Conservation (phyloP, 2,888 invertebrate genomes). For the Eurytoma adleriae region DNA sequence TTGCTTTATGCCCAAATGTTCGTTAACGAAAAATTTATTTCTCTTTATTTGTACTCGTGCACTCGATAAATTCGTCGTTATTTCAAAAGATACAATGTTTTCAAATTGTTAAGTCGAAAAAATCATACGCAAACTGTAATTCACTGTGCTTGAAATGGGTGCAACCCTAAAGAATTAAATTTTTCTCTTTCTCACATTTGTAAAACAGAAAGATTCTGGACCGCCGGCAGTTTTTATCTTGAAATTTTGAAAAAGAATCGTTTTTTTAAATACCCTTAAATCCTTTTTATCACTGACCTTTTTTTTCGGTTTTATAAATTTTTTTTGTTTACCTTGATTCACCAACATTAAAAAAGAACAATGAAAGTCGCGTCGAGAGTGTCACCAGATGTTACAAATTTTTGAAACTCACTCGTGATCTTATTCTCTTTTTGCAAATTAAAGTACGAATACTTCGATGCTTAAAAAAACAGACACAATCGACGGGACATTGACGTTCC, state of each 20-base stretch:
- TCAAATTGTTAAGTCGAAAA: slow-evolving; percentile 45
- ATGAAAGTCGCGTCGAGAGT: slow-evolving; percentile 2
- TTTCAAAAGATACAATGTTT: slow-evolving; percentile 47
- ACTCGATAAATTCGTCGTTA: slow-evolving; percentile 46
- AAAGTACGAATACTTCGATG: slow-evolving; percentile 42
- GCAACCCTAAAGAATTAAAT: slow-evolving; percentile 33
- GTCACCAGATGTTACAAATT: slow-evolving; percentile 27
- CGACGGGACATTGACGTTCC: slow-evolving; percentile 21
- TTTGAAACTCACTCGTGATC: too few species aligned
- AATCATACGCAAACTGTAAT: slow-evolving; percentile 34
- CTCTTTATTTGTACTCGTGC: slow-evolving; percentile 20
- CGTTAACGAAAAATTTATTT: slow-evolving; percentile 30
- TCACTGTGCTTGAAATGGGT: slow-evolving; percentile 20
- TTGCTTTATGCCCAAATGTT: slow-evolving; percentile 27
- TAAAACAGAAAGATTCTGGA: slow-evolving; percentile 41
- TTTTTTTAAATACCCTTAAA: slow-evolving; percentile 24
- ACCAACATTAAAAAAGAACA: slow-evolving; percentile 13
- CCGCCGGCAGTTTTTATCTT: slow-evolving; percentile 46
- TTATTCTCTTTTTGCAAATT: background rate
- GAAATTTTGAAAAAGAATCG: slow-evolving; percentile 52
- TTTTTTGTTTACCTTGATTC: slow-evolving; percentile 37
- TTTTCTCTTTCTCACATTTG: slow-evolving; percentile 26
- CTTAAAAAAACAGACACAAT: slow-evolving; percentile 10
- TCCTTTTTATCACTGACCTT: slow-evolving; percentile 29
- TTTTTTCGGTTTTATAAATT: slow-evolving; percentile 39